Percentiles rank a stretch among this genome's conserved stretches.
Conservation (phyloP, 2,113 vertebrate genomes). For the Boulengeromyrus knoepffleri region DNA sequence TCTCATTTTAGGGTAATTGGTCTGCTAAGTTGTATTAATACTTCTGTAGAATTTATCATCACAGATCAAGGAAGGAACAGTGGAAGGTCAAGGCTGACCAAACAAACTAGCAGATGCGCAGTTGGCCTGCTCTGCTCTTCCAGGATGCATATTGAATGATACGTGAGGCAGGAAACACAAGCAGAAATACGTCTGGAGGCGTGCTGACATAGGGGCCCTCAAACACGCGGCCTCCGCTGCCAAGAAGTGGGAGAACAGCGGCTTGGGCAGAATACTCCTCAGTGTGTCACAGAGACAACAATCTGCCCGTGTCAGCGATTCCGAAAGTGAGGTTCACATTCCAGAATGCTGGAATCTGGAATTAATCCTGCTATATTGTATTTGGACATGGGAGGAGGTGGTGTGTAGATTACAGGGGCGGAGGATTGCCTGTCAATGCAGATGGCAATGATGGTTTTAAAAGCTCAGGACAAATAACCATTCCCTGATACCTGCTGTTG, state of each 20-base stretch:
- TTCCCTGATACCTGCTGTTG: too few species aligned
- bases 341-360: neutral
- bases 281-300: neutral
- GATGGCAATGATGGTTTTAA: neutral
- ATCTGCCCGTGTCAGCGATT: conserved; percentile 18
- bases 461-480: too few species aligned
- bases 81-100: neutral
- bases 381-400: neutral
- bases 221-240: neutral
- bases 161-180: neutral
- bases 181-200: neutral
- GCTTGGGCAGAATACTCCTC: neutral
- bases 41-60: neutral
- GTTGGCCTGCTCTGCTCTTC: neutral
- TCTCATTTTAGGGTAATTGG: neutral
- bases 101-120: neutral
- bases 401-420: neutral
- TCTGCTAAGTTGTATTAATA: neutral
- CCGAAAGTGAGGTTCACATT: conserved; percentile 3
- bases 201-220: neutral
- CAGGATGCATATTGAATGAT: neutral
- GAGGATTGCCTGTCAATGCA: neutral
- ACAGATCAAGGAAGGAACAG: neutral
- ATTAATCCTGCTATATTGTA: neutral
- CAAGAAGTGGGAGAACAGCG: neutral